Evolutionary conservation across 30 jellyfish, hydroid and myxozoan genomes (phyloP).

Genomic region (Euphysa ruthae): DNA sequence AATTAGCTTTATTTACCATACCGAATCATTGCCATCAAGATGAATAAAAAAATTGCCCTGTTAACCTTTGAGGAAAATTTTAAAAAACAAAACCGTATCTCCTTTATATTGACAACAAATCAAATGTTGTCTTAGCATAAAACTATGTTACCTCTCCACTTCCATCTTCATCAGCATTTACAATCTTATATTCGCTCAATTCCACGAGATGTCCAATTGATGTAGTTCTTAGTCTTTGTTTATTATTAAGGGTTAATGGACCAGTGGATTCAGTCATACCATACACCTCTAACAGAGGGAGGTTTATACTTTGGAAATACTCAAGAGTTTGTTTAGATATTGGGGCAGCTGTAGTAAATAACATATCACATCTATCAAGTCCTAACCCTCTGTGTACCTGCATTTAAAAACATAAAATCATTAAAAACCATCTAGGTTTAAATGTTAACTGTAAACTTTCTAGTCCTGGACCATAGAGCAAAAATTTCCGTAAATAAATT

Average conservation of each 20-base stretch:
- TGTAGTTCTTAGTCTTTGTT: constrained; percentile 18
- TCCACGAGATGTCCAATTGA: constrained; percentile 47
- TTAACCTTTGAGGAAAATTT: too few relatives aligned
- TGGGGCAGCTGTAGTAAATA: constrained; percentile 89
- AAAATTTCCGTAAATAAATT: too few relatives aligned
- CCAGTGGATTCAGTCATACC: constrained; percentile 97
- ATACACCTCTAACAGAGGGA: constrained; percentile 69
- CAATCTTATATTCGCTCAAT: constrained; percentile 42
- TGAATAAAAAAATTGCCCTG: too few relatives aligned
- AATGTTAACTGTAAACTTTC: too few relatives aligned
- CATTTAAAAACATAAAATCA: too few relatives aligned
- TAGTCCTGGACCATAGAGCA: too few relatives aligned
- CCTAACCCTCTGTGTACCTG: constrained; percentile 71
- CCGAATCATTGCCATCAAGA: too few relatives aligned
- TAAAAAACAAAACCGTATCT: too few relatives aligned
- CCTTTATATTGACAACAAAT: too few relatives aligned
- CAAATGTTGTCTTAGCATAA: too few relatives aligned
- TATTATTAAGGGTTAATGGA: constrained; percentile 47
- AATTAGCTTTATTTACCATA: too few relatives aligned
- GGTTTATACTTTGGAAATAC: constrained; percentile 67
- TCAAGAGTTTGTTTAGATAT: constrained; percentile 66
- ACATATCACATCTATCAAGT: constrained; percentile 51
- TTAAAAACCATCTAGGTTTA: too few relatives aligned
- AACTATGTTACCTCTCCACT: constrained; percentile 99
- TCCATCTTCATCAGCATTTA: constrained; percentile 82